A percentile compares a stretch with the other conserved stretches of the same genome.
Conservation (phyloP, 2,888 invertebrate genomes). For the Blomia tropicalis region DNA sequence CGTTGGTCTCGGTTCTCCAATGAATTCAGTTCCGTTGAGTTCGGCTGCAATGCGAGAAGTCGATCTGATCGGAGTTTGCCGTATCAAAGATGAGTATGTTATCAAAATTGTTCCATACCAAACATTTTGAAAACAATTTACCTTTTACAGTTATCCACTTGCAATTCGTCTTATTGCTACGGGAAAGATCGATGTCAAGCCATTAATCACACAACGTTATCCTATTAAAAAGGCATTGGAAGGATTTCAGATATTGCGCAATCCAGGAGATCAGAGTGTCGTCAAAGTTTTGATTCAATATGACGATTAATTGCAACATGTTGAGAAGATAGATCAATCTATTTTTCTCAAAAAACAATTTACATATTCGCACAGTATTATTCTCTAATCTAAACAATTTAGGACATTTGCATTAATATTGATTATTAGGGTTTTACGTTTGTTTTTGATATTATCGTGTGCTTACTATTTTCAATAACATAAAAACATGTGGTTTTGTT, state of each 20-base stretch:
- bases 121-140: background rate
- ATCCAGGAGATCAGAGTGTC: conserved; percentile 13
- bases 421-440: too few species aligned
- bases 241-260: conserved; percentile 34
- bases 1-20: conserved; percentile 23
- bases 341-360: too few species aligned
- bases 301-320: background rate
- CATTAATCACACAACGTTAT: conserved; percentile 29
- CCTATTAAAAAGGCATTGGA: conserved; percentile 31
- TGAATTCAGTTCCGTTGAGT: conserved; percentile 20
- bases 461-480: too few species aligned
- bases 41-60: conserved; percentile 23
- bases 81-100: conserved; percentile 24
- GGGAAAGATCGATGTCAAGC: conserved; percentile 29
- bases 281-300: conserved; percentile 22
- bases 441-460: too few species aligned
- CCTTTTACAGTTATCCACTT: conserved; percentile 27
- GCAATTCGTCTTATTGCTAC: conserved; percentile 28
- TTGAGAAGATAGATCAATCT: too few species aligned
- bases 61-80: conserved; percentile 26
- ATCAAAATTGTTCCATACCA: background rate
- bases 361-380: too few species aligned
- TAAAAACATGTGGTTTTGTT: too few species aligned
- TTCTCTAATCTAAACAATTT: too few species aligned
- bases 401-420: too few species aligned